Conservation (phyloP, 2,888 invertebrate genomes). For the Platerodrilus igneus region DNA sequence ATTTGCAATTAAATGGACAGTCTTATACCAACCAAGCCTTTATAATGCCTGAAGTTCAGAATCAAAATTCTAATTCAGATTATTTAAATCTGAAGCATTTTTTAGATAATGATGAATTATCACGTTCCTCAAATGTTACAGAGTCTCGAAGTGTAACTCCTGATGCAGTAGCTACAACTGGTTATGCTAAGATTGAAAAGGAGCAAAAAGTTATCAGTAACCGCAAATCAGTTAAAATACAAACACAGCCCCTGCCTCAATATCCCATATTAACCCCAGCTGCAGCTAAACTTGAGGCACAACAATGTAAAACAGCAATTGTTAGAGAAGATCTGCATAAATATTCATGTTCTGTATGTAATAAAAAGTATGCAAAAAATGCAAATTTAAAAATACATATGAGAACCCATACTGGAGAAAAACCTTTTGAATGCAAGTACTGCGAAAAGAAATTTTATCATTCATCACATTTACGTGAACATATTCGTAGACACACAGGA, state of each 20-base stretch:
- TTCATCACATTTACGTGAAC: conserved; percentile 43
- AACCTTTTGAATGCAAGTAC: conserved; percentile 46
- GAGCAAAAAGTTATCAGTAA: conserved; percentile 20
- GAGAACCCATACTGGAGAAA: conserved; percentile 35
- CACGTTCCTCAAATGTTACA: conserved; percentile 16
- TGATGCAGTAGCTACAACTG: conserved; percentile 19
- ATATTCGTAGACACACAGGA: conserved; percentile 43
- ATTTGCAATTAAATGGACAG: conserved; percentile 17
- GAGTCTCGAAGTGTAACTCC: conserved; percentile 21
- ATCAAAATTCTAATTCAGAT: conserved; percentile 9
- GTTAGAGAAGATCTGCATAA: conserved; percentile 22
- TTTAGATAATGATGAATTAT: conserved; percentile 17
- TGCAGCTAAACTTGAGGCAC: conserved; percentile 23
- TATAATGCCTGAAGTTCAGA: conserved; percentile 13
- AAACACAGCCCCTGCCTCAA: conserved; percentile 27
- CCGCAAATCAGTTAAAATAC: conserved; percentile 26
- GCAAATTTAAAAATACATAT: conserved; percentile 27
- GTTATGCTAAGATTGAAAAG: conserved; percentile 23
- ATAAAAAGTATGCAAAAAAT: conserved; percentile 25
- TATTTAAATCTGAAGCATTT: conserved; percentile 16
- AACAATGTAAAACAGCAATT: conserved; percentile 27
- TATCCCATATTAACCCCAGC: conserved; percentile 27
- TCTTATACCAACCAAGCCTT: conserved; percentile 11
- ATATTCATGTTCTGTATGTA: conserved; percentile 20
- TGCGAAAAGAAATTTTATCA: conserved; percentile 45